These are phyloP conservation scores for Nebria ingens DNA, from an alignment of 1,140 invertebrate genomes.

Conservation along the genomic window DNA sequence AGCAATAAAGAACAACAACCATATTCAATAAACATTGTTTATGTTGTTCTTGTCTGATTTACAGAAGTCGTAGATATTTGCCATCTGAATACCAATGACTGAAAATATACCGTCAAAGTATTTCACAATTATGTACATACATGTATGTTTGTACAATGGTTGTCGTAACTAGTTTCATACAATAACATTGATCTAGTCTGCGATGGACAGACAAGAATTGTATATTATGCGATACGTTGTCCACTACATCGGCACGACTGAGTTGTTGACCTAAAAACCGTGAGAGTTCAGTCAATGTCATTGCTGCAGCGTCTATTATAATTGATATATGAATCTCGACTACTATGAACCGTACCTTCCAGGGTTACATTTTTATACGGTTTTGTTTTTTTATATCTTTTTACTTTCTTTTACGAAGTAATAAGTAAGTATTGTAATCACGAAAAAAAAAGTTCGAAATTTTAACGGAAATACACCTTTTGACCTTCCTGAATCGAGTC, in stretches of 20 bases:
- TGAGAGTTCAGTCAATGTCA: conserved; percentile 7
- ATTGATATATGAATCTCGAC: conserved; percentile 1
- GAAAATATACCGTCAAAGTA: neutral
- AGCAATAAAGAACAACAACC: neutral
- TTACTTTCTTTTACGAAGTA: too few relatives aligned
- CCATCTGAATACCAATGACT: neutral
- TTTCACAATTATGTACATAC: neutral
- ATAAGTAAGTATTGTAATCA: too few relatives aligned
- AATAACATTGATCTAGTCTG: too few relatives aligned
- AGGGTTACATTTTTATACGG: too few relatives aligned
- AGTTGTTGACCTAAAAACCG: conserved; percentile 7
- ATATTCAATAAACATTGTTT: neutral
- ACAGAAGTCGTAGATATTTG: neutral
- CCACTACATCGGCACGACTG: neutral
- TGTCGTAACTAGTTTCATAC: too few relatives aligned
- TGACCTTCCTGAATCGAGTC: too few relatives aligned
- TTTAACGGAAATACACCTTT: too few relatives aligned
- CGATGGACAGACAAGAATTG: neutral
- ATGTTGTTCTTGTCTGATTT: neutral
- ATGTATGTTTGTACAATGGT: neutral
- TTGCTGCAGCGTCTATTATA: neutral
- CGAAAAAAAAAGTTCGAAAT: too few relatives aligned
- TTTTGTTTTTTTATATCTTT: too few relatives aligned
- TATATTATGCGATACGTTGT: neutral
- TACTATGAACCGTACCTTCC: neutral